A percentile compares a stretch with the other conserved stretches of the same genome.
Conservation (phyloP, 2,797 vertebrate species). For the Crocidura indochinensis region DNA sequence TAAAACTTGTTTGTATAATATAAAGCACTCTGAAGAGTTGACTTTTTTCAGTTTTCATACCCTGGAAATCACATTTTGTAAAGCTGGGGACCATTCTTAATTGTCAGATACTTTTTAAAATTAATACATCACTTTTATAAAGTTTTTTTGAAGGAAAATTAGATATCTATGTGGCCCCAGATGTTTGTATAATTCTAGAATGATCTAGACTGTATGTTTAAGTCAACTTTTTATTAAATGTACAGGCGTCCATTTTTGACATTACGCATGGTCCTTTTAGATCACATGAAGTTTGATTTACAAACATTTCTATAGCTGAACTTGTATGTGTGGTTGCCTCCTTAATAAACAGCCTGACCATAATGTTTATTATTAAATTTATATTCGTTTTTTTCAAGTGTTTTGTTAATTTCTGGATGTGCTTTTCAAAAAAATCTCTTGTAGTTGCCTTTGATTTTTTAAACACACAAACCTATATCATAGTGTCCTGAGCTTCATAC, state of each 20-base stretch:
- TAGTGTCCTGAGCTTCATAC: neutral
- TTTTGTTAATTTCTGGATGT: conserved; percentile 80
- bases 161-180: conserved; percentile 68
- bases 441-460: conserved; percentile 67
- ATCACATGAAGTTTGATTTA: conserved; percentile 74
- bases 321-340: conserved; percentile 81
- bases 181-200: conserved; percentile 81
- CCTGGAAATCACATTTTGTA: conserved; percentile 85
- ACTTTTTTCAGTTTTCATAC: conserved; percentile 82
- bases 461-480: conserved; percentile 18
- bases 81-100: conserved; percentile 84
- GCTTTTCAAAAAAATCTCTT: neutral
- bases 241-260: conserved; percentile 82
- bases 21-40: conserved; percentile 69
- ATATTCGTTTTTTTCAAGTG: conserved; percentile 83
- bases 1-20: conserved; percentile 80
- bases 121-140: conserved; percentile 78
- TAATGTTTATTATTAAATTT: conserved; percentile 82
- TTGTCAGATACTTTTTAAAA: conserved; percentile 81
- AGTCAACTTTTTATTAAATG: conserved; percentile 60
- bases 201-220: conserved; percentile 76
- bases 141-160: conserved; percentile 77
- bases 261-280: conserved; percentile 82
- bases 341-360: conserved; percentile 79
- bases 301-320: conserved; percentile 79